phyloP scores from a whole-genome alignment of 2,113 vertebrate species.

The Numida meleagris region DNA sequence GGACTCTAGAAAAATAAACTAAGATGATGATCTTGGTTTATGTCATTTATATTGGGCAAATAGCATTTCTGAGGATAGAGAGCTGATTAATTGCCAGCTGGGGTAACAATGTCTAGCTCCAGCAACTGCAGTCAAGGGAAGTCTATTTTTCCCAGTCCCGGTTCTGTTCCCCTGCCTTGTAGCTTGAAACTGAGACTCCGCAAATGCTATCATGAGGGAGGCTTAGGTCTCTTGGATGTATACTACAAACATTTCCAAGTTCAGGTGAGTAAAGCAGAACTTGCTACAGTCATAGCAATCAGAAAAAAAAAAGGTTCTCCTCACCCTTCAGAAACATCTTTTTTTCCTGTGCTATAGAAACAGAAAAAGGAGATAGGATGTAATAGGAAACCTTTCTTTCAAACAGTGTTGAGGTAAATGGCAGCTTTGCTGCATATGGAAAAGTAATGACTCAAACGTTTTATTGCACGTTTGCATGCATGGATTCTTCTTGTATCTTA shows the following conservation, averaged over 20 bases:
- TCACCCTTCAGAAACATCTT: not conserved
- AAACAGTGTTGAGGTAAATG: constrained; percentile 20
- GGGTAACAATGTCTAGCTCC: constrained; percentile 6
- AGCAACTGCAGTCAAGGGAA: not conserved
- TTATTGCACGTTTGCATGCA: constrained; percentile 70
- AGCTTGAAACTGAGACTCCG: not conserved
- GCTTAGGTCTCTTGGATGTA: not conserved
- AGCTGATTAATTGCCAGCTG: not conserved
- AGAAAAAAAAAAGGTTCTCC: not conserved
- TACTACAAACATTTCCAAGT: not conserved
- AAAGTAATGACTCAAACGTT: constrained; percentile 15
- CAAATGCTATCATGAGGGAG: not conserved
- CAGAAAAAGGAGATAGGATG: constrained; percentile 8
- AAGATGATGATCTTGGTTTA: constrained; percentile 77
- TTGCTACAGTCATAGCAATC: not conserved
- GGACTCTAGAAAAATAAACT: constrained; percentile 84
- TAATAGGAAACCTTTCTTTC: constrained; percentile 17
- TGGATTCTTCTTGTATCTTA: constrained; percentile 27
- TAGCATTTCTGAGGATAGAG: constrained; percentile 49
- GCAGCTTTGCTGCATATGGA: constrained; percentile 12
- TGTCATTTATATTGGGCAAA: constrained; percentile 75
- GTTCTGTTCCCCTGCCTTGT: not conserved
- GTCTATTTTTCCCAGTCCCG: not conserved
- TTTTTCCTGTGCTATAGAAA: not conserved
- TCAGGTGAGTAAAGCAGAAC: not conserved